Conservation (phyloP, 2,888 invertebrate genomes). For the Deilephila porcellus region DNA sequence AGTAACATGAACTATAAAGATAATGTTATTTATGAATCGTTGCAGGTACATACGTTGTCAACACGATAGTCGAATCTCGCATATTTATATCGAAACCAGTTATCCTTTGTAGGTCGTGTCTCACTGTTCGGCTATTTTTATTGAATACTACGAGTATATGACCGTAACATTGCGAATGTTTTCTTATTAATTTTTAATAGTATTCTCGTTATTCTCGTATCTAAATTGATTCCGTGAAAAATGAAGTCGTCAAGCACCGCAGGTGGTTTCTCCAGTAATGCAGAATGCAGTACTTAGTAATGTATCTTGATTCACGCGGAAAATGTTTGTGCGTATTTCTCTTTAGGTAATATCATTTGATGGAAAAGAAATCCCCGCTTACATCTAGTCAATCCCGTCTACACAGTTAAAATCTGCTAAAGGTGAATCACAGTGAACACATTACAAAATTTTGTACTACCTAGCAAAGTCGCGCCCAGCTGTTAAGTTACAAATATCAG, state of each 20-base stretch:
- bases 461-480: background rate
- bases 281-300: no score
- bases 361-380: no score
- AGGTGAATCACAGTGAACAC: background rate
- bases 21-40: background rate
- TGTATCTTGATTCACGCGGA: no score
- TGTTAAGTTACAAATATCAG: background rate
- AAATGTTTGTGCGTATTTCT: no score
- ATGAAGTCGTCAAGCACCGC: background rate
- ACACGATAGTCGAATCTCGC: background rate
- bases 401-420: no score
- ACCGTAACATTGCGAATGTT: background rate
- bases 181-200: background rate
- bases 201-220: background rate
- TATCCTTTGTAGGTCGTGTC: slow-evolving; percentile 4
- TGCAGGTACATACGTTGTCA: background rate
- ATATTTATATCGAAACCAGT: slow-evolving; percentile 21
- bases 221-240: background rate
- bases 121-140: slow-evolving; percentile 13
- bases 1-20: background rate
- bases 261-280: no score
- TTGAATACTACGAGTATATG: background rate
- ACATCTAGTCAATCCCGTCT: no score
- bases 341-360: no score
- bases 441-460: background rate